Evolutionary conservation across 2,888 invertebrate genomes (phyloP), one percentile per base, ranked within the genome.

Genomic region (Digitonthophagus gazella): DNA sequence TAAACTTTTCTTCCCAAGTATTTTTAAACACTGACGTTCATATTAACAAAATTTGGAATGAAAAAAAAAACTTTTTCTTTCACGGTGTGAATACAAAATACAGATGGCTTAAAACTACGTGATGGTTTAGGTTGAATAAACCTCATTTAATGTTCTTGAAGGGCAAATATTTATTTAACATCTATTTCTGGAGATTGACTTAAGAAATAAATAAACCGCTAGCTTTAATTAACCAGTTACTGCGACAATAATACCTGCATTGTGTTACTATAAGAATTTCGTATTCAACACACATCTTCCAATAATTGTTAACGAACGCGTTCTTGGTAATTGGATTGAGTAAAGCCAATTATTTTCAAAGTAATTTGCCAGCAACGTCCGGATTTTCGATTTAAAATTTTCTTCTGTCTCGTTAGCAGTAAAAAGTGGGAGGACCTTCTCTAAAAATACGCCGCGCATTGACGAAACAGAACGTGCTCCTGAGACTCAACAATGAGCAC

Each of bases 401-500:
- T 44, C 28, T 44, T 11, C 28, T 44, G 28, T 44, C 28, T 44
- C 28, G 28, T 44, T 44, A 44, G 1, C 28, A 44, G 28, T 44
- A 44, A 44, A 44, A 44, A 44, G 11, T 44, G 28, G 11, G 28
- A 44, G 28, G 3, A 44, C 28, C 8, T 44, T 11, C 28, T 44
- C 28, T 44, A 44, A 44, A 44, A 44, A 44, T 44, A 44, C 28
- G 28, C 11, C 28, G 6, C 28, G 28, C 6, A 44, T 44, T 44
- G 28, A 44, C 28, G 28, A 44, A 44, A 44, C 28, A 44, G 28
- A 44, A 44, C 28, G 28, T 44, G 28, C 28, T 44, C 3, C 28
- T 8, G 28, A 44, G 28, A 44, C 28, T 61, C n/a, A 61, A 61
- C 61, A 61, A 69, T 64, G 67, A 56, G 61, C 74, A 74, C 69